Evolutionary conservation across 2,113 vertebrate genomes (phyloP).

Genomic region (Propithecus coquereli): DNA sequence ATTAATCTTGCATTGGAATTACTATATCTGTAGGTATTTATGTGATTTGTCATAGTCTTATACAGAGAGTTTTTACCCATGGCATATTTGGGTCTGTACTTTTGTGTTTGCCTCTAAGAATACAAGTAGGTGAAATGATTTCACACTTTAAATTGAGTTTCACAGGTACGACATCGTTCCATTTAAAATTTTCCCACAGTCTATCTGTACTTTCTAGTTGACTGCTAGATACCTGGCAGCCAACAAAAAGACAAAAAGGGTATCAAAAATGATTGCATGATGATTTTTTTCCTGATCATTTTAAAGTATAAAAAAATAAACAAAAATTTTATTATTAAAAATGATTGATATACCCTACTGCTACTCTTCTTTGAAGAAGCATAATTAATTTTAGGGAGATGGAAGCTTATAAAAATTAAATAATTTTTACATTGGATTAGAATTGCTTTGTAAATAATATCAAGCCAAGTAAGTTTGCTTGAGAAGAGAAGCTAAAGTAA

Average conservation of each 20-base stretch:
- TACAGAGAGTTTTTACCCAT: neutral
- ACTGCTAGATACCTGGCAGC: neutral
- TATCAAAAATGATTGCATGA: neutral
- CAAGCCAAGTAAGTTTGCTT: neutral
- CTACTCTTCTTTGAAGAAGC: neutral
- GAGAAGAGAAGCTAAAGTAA: neutral
- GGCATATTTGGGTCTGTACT: neutral
- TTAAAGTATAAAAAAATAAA: constrained; percentile 2
- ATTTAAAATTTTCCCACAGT: neutral
- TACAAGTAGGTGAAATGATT: neutral
- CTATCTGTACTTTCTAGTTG: neutral
- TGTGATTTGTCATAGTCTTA: neutral
- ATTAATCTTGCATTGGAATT: neutral
- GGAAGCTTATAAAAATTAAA: neutral
- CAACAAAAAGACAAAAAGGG: neutral
- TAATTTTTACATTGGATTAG: neutral
- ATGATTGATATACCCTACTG: neutral
- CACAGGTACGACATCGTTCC: neutral
- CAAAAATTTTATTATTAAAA: neutral
- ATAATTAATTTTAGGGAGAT: neutral
- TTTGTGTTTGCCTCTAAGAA: neutral
- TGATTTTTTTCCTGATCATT: neutral
- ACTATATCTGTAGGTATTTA: neutral
- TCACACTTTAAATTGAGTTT: neutral
- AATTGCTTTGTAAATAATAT: neutral